These are phyloP conservation scores for Pteronotus mesoamericanus DNA, from an alignment of 2,797 vertebrate genomes.

Conservation along the genomic window DNA sequence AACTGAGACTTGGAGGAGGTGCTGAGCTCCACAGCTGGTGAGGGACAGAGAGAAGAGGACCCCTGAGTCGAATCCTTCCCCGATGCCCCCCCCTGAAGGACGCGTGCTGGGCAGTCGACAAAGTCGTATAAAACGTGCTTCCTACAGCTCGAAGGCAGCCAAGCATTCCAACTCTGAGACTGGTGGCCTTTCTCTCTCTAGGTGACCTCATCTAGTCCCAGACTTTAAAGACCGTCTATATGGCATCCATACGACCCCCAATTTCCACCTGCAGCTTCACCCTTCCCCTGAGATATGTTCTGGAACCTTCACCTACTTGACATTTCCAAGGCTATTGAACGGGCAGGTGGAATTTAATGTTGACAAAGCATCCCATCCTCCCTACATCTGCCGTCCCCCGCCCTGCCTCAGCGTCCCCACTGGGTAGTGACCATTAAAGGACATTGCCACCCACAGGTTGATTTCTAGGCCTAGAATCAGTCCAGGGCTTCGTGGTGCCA, in stretches of 20 bases:
- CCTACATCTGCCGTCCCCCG: not conserved
- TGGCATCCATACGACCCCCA: no score
- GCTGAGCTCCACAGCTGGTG: not conserved
- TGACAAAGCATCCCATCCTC: not conserved
- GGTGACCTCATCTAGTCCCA: not conserved
- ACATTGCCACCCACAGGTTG: not conserved
- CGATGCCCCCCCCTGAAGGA: not conserved
- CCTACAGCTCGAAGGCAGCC: not conserved
- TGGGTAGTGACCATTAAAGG: not conserved
- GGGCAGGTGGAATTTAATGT: fast-evolving
- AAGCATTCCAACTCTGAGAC: not conserved
- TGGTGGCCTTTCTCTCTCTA: not conserved
- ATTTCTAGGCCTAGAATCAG: not conserved
- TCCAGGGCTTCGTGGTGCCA: not conserved
- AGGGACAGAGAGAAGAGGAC: not conserved
- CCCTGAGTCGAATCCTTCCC: not conserved
- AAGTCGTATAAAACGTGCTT: not conserved
- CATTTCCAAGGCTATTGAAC: not conserved
- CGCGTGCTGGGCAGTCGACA: not conserved
- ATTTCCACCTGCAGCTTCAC: not conserved
- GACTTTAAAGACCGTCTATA: no score
- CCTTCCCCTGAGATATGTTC: not conserved
- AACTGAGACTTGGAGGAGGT: not conserved
- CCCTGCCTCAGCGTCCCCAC: not conserved
- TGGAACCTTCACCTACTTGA: no score